Evolutionary conservation across 1,140 invertebrate genomes (phyloP).

Genomic region (Drosophila oshimai): DNA sequence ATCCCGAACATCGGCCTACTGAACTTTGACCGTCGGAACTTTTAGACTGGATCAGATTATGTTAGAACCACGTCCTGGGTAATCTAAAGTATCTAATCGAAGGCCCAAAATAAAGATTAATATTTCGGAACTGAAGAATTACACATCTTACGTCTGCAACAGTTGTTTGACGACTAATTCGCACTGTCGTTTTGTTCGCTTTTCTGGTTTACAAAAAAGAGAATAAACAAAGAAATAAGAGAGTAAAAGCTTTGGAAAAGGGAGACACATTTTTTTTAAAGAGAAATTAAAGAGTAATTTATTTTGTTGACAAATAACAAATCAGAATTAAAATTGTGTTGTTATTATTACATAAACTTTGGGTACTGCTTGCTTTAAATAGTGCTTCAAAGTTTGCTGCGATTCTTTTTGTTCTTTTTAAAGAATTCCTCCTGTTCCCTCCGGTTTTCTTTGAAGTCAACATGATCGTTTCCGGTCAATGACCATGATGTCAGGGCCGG

Average conservation of each 20-base stretch:
- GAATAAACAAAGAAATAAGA: too few relatives aligned
- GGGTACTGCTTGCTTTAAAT: neutral
- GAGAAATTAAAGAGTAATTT: neutral
- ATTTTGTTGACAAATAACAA: too few relatives aligned
- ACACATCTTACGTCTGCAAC: neutral
- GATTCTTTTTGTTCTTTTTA: neutral
- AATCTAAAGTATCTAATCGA: neutral
- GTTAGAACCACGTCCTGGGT: neutral
- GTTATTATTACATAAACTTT: too few relatives aligned
- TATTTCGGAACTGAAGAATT: neutral
- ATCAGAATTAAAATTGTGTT: too few relatives aligned
- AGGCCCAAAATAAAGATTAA: neutral
- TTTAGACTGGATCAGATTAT: neutral
- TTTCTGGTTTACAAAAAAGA: neutral
- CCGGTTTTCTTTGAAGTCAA: neutral
- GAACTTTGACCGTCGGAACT: constrained; percentile 10
- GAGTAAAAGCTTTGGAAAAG: too few relatives aligned
- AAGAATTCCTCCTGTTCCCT: constrained; percentile 8
- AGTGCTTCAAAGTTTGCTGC: constrained; percentile 4
- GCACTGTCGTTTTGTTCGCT: neutral
- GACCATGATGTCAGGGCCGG: constrained; percentile 22
- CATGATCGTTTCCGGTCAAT: neutral
- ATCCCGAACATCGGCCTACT: constrained; percentile 3
- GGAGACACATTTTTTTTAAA: too few relatives aligned
- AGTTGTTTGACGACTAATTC: neutral